Percentiles rank a stretch among this genome's conserved stretches.
Evolutionary conservation across 2,113 vertebrate genomes (phyloP).

Genomic region (Hassar affinis): DNA sequence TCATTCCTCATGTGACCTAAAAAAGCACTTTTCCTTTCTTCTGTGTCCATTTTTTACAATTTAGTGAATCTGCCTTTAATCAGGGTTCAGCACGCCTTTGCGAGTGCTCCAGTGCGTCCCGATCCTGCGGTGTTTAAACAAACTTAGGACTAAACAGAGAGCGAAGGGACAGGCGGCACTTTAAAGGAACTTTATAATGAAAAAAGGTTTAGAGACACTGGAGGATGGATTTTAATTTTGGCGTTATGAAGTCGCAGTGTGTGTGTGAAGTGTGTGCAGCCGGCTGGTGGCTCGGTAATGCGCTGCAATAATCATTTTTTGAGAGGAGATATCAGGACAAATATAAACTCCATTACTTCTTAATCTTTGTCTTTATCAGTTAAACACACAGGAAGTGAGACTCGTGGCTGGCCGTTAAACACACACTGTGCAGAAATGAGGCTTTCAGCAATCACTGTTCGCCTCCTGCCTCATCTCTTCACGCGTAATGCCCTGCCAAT

Average conservation of each 20-base stretch:
- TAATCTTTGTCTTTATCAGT: constrained; percentile 27
- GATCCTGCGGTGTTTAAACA: no score
- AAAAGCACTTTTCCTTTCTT: no score
- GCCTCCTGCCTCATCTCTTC: constrained; percentile 23
- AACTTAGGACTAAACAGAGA: no score
- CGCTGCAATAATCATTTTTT: constrained; percentile 35
- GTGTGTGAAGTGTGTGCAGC: not conserved
- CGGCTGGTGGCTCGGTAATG: constrained; percentile 30
- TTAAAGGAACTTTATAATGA: not conserved
- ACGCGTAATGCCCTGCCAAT: constrained; percentile 41
- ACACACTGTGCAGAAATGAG: constrained; percentile 47
- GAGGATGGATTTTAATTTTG: not conserved
- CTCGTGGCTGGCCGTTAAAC: constrained; percentile 42
- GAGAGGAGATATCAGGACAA: constrained; percentile 20
- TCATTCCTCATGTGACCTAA: no score
- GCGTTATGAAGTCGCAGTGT: no score
- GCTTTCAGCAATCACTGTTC: constrained; percentile 14
- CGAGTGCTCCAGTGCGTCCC: no score
- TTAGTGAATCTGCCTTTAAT: no score
- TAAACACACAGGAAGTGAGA: constrained; percentile 35
- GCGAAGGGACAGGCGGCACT: no score
- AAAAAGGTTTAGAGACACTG: not conserved
- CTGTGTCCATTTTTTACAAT: no score
- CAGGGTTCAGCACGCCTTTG: no score
- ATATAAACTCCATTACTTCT: constrained; percentile 26